A percentile compares a stretch with the other conserved stretches of the same genome.
phyloP scores from a whole-genome alignment of 2,113 vertebrate genomes.

The Hippocampus guttulatus region DNA sequence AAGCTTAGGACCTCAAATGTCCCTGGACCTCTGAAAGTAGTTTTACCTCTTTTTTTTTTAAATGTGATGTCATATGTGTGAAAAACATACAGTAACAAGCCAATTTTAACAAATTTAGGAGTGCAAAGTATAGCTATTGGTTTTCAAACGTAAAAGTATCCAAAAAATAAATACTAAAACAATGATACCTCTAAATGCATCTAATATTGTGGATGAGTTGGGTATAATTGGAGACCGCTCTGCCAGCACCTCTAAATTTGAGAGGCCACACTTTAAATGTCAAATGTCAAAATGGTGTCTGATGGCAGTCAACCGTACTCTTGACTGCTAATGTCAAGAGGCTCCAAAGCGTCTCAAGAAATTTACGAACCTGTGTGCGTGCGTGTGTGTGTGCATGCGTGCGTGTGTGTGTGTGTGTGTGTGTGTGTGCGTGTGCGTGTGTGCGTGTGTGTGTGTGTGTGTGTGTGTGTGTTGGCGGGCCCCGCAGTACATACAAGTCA shows the following conservation, averaged over 20 bases:
- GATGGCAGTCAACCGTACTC: constrained; percentile 40
- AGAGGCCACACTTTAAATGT: constrained; percentile 53
- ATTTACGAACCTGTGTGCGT: neutral
- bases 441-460: too few species aligned
- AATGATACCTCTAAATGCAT: neutral
- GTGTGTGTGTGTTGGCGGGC: too few species aligned
- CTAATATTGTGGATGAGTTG: neutral
- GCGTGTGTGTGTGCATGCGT: neutral
- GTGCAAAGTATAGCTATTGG: too few species aligned
- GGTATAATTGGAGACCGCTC: neutral
- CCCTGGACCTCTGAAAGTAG: too few species aligned
- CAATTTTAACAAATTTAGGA: too few species aligned
- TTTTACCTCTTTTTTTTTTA: too few species aligned
- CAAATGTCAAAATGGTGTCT: constrained; percentile 67
- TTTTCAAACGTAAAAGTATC: too few species aligned
- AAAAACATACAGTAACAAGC: too few species aligned
- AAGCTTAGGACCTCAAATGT: too few species aligned
- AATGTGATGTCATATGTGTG: too few species aligned
- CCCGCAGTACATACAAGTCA: neutral
- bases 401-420: neutral
- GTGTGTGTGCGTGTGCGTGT: too few species aligned
- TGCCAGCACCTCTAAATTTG: neutral
- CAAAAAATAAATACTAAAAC: too few species aligned
- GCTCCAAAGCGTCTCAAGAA: neutral
- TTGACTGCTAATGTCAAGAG: constrained; percentile 29